Evolutionary conservation across 2,888 invertebrate species (phyloP).

Genomic region (Agriopis leucophaearia): DNA sequence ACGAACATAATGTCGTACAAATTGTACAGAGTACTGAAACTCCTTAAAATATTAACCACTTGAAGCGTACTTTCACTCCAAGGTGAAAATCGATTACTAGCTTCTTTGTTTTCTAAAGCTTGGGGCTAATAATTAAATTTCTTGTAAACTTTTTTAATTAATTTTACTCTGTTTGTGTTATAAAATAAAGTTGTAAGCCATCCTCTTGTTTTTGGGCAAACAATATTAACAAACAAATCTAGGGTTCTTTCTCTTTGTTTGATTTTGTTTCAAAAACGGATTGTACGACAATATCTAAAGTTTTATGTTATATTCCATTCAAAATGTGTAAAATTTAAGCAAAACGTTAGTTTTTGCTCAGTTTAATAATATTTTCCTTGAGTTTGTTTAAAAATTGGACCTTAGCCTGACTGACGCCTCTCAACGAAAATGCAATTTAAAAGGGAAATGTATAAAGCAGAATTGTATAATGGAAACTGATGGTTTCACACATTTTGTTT

Average conservation of each 20-base stretch:
- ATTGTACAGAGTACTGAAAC: conserved; percentile 13
- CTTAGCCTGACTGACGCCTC: too few relatives aligned
- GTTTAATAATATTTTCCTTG: too few relatives aligned
- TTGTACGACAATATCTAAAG: neutral
- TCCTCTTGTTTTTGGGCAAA: conserved; percentile 5
- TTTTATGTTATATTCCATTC: too few relatives aligned
- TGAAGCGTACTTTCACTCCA: conserved; percentile 2
- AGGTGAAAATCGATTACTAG: conserved; percentile 21
- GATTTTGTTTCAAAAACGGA: neutral
- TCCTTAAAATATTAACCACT: conserved; percentile 21
- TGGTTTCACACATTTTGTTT: too few relatives aligned
- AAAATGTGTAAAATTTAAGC: too few relatives aligned
- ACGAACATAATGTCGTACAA: conserved; percentile 21
- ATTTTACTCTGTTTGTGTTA: conserved; percentile 20
- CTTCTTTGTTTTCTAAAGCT: conserved; percentile 16
- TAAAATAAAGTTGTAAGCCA: conserved; percentile 11
- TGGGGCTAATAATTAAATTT: conserved; percentile 23
- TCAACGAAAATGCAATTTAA: too few relatives aligned
- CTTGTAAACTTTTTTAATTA: conserved; percentile 22
- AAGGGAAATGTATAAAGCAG: too few relatives aligned
- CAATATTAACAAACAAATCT: neutral
- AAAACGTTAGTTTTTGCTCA: too few relatives aligned
- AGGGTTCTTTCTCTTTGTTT: neutral
- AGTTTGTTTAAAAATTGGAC: too few relatives aligned
- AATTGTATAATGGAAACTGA: too few relatives aligned